Evolutionary conservation across 2,797 vertebrate species (phyloP).

Genomic region (Tamandua tetradactyla): DNA sequence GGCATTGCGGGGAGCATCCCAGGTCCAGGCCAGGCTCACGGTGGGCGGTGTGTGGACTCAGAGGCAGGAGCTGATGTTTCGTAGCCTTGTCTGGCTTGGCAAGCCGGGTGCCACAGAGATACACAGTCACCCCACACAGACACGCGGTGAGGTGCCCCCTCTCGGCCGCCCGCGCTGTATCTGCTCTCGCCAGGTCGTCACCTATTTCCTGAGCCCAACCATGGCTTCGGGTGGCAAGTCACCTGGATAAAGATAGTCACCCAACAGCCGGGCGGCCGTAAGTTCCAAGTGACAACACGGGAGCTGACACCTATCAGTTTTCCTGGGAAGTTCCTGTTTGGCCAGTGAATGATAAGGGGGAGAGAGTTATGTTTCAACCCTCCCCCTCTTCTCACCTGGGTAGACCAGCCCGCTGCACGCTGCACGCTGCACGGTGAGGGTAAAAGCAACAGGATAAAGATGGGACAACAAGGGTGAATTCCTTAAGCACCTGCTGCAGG

Average conservation of each 20-base stretch:
- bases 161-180: not conserved
- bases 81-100: not conserved
- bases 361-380: not conserved
- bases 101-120: not conserved
- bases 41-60: not conserved
- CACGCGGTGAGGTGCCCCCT: not conserved
- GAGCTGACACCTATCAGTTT: not conserved
- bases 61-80: not conserved
- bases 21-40: not conserved
- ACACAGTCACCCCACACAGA: not conserved
- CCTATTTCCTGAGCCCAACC: not conserved
- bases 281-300: not conserved
- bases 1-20: fast-evolving
- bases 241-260: not conserved
- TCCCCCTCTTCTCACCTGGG: not conserved
- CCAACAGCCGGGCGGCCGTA: not conserved
- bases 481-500: not conserved
- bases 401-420: not conserved
- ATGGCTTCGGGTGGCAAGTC: not conserved
- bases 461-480: not conserved
- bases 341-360: not conserved
- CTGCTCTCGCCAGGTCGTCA: not conserved
- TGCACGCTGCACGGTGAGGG: not conserved
- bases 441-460: not conserved
- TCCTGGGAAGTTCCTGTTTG: not conserved